These are phyloP conservation scores for Vanessa tameamea DNA, from an alignment of 1,140 invertebrate genomes.

Conservation along the genomic window DNA sequence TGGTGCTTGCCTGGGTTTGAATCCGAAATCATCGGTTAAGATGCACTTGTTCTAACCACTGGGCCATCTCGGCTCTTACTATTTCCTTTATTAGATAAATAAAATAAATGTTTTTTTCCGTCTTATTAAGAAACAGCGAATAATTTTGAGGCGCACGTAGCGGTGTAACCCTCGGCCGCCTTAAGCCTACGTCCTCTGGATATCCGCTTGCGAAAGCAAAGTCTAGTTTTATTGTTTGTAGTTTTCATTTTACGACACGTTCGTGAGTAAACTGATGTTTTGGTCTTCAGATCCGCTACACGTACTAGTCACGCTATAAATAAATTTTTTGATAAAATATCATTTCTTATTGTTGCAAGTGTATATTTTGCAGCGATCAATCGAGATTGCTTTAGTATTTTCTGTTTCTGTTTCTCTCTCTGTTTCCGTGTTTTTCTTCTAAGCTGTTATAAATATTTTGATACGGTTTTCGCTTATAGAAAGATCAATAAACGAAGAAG, in stretches of 20 bases:
- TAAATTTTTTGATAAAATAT: not conserved
- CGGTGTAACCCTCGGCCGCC: constrained; percentile 45
- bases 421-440: too few species aligned
- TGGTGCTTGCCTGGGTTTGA: too few species aligned
- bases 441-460: too few species aligned
- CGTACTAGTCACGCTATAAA: not conserved
- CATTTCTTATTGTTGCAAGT: not conserved
- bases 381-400: too few species aligned
- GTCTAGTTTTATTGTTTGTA: constrained; percentile 66
- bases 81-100: not conserved
- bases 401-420: too few species aligned
- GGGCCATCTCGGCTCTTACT: too few species aligned
- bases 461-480: too few species aligned
- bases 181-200: constrained; percentile 55
- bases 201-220: constrained; percentile 48
- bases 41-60: too few species aligned
- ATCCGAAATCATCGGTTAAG: too few species aligned
- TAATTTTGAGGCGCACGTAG: not conserved
- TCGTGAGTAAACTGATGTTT: constrained; percentile 49
- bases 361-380: too few species aligned
- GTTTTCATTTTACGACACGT: constrained; percentile 55
- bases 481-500: too few species aligned
- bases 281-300: constrained; percentile 12
- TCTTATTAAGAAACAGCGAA: too few species aligned
- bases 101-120: not conserved